These are phyloP conservation scores for Nemotelus pantherinus DNA, from an alignment of 2,888 invertebrate genomes.

Conservation along the genomic window DNA sequence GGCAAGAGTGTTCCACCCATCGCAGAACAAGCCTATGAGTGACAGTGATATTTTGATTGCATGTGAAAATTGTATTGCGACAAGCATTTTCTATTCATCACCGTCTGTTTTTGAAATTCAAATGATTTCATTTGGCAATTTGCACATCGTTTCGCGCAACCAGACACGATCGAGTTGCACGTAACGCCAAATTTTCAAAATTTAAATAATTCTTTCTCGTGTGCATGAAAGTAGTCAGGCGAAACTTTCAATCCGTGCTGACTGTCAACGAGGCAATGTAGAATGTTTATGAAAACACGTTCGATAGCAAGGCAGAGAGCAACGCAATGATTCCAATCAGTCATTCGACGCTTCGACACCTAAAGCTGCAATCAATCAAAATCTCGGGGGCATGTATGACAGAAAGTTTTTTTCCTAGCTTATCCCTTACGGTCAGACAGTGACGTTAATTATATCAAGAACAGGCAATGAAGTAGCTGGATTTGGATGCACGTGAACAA, in stretches of 20 bases:
- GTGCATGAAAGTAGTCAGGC: background rate
- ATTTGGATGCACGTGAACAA: constrained; percentile 1
- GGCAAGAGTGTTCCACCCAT: background rate
- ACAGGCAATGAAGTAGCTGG: constrained; percentile 1
- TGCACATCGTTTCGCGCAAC: background rate
- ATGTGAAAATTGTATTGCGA: constrained; percentile 19
- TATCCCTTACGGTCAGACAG: background rate
- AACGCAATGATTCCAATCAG: constrained; percentile 30
- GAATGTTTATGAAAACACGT: background rate
- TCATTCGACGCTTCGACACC: constrained; percentile 20
- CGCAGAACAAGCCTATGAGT: background rate
- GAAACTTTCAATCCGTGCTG: background rate
- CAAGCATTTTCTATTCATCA: background rate
- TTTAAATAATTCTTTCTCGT: constrained; percentile 24
- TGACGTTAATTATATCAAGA: constrained; percentile 17
- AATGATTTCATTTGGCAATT: constrained; percentile 5
- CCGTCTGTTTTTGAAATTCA: background rate
- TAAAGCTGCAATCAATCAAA: constrained; percentile 38
- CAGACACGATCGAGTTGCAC: background rate
- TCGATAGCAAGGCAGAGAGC: background rate
- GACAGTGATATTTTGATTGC: background rate
- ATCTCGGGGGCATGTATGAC: background rate
- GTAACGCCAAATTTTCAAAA: constrained; percentile 2
- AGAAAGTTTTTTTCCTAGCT: constrained; percentile 16
- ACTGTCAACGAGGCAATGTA: background rate